Base-by-base conservation (phyloP, 1,140 invertebrate genomes). In the Solenopsis fugax region DNA sequence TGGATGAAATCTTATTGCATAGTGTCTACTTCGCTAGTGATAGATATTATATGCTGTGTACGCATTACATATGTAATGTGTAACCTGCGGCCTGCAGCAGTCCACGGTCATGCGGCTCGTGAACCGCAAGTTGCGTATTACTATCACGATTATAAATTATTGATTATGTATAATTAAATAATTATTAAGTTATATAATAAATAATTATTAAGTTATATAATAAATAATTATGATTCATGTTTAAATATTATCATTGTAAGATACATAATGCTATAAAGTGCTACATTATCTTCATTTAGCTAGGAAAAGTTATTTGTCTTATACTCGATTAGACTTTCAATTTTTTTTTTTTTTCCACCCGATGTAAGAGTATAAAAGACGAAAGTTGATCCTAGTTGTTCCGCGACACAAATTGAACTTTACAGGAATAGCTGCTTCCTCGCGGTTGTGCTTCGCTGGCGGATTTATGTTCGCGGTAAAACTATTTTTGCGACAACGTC, bases 401-500 rank as follows among this genome's bases (percentile, higher is more conserved):
- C 0, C 18, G 13, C 4, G 71, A 1, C 24, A 13, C 29, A 84
- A 84, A 84, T 84, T 73, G 54, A 18, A 73, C 18, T 60, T 75
- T 75, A 50, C 65, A 21, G 54, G 45, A 60, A 48, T 75, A 48
- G 67, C 45, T 12, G 67, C 12, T 67, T 34, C 48, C 50, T 52
- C 50, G 24, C 50, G 24, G 45, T 21, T 13, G 50, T 29, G 54
- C 54, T 24, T 41, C 37, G 64, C 50, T 41, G 13, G 21, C 29
- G 41, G 54, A 75, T 77, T 85, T 78, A 45, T 58, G 16, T 16
- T n/a, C 34, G 62, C 58, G 82, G 29, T 65, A 45, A 78, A 85
- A 85, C 73, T 85, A 85, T 85, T 85, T 85, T 85, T 85, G 82
- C 82, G 52, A 77, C 82, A 54, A 65, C 34, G 21, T 41, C 54